These are phyloP conservation scores for Dinothrombium tinctorium DNA, from an alignment of 1,140 invertebrate species.

Conservation along the genomic window DNA sequence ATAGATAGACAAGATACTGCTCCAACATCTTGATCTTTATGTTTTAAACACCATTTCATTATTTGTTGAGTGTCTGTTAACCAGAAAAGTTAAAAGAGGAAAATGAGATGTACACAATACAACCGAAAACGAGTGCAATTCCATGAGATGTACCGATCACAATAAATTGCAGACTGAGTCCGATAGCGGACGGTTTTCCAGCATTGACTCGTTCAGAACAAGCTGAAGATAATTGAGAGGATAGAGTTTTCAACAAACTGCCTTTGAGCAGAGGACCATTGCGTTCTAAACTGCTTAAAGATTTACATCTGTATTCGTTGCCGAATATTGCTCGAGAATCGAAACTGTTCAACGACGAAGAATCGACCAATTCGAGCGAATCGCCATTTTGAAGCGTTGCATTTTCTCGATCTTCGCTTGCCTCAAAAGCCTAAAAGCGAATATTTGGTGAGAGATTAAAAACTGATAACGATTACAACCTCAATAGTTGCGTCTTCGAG, in stretches of 20 bases:
- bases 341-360: too few relatives aligned
- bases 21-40: constrained; percentile 29
- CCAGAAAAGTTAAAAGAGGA: not conserved
- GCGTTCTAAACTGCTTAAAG: too few relatives aligned
- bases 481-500: too few relatives aligned
- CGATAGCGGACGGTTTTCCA: constrained; percentile 51
- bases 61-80: constrained; percentile 23
- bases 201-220: constrained; percentile 53
- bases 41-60: constrained; percentile 48
- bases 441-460: too few relatives aligned
- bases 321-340: too few relatives aligned
- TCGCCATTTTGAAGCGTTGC: too few relatives aligned
- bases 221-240: constrained; percentile 56
- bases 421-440: too few relatives aligned
- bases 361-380: too few relatives aligned
- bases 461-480: too few relatives aligned
- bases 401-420: too few relatives aligned
- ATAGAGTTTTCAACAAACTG: constrained; percentile 57
- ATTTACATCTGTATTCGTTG: too few relatives aligned
- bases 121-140: constrained; percentile 63
- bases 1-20: constrained; percentile 58
- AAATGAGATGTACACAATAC: constrained; percentile 24
- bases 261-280: too few relatives aligned
- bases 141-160: constrained; percentile 82
- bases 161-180: constrained; percentile 24